Evolutionary conservation across 2,888 invertebrate species (phyloP).

Genomic region (Hydropsyche betteni): DNA sequence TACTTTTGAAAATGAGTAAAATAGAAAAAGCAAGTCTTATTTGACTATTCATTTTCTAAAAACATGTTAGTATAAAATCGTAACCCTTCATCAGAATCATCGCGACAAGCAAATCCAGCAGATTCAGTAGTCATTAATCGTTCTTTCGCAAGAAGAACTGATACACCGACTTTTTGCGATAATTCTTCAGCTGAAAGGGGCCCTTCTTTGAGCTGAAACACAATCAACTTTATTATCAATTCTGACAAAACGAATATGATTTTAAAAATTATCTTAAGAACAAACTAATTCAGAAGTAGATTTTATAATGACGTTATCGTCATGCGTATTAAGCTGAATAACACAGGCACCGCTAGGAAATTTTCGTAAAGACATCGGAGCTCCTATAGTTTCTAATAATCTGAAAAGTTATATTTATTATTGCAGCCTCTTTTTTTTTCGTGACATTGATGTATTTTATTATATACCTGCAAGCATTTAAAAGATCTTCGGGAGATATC

Average conservation of each 20-base stretch:
- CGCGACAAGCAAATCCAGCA: constrained; percentile 87
- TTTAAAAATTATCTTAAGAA: constrained; percentile 1
- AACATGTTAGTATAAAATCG: constrained; percentile 94
- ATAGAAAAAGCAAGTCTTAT: neutral
- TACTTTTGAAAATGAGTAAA: too few relatives aligned
- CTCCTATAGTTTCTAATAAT: constrained; percentile 69
- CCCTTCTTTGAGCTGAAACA: constrained; percentile 59
- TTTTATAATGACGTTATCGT: constrained; percentile 75
- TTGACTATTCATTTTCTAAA: constrained; percentile 61
- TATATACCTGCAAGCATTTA: constrained; percentile 82
- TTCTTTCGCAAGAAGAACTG: constrained; percentile 90
- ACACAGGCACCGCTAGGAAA: constrained; percentile 98
- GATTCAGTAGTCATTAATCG: constrained; percentile 87
- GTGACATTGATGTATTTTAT: neutral
- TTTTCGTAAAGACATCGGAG: constrained; percentile 79
- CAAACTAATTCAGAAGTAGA: constrained; percentile 72
- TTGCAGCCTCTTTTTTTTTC: neutral
- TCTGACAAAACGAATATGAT: neutral
- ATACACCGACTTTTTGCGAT: constrained; percentile 83
- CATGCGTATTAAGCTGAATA: constrained; percentile 81
- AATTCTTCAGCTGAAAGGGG: constrained; percentile 88
- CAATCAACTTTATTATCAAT: constrained; percentile 9
- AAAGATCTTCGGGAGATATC: constrained; percentile 94
- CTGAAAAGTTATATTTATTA: constrained; percentile 55
- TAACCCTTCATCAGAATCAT: constrained; percentile 94